These are phyloP conservation scores for Drosophila parvula DNA, from an alignment of 1,140 invertebrate genomes.

Conservation along the genomic window DNA sequence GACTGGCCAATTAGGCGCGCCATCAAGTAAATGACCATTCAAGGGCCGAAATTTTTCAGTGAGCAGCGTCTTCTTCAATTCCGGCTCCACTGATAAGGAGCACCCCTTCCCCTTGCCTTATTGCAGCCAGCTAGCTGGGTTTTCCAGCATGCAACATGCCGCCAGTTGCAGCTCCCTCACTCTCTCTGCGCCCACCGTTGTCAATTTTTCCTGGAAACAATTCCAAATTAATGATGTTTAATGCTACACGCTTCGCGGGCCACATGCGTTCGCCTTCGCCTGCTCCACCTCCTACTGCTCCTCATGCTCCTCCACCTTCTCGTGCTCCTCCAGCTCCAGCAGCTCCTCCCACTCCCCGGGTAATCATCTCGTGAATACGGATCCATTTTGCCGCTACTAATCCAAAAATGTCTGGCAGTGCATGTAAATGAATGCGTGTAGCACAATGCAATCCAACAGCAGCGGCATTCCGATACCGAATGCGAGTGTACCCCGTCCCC, in stretches of 20 bases:
- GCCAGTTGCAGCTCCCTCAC: too few species aligned
- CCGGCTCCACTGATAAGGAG: constrained; percentile 13
- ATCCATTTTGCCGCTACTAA: constrained; percentile 4
- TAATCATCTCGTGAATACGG: constrained; percentile 8
- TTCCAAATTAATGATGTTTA: constrained; percentile 67
- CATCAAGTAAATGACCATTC: constrained; percentile 71
- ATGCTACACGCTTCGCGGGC: constrained; percentile 61
- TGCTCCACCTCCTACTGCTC: not conserved
- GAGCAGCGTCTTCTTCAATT: not conserved
- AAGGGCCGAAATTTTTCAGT: constrained; percentile 50
- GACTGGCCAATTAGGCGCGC: constrained; percentile 57
- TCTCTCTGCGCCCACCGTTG: constrained; percentile 38
- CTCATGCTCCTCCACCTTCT: too few species aligned
- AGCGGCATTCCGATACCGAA: constrained; percentile 13
- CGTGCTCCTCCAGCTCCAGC: not conserved
- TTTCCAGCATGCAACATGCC: constrained; percentile 2
- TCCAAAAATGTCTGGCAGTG: constrained; percentile 19
- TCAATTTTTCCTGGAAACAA: constrained; percentile 61
- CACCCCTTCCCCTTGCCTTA: not conserved
- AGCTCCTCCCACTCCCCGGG: not conserved
- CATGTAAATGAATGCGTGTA: constrained; percentile 14
- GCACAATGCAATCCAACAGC: constrained; percentile 6
- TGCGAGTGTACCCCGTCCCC: not conserved
- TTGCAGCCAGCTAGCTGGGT: too few species aligned
- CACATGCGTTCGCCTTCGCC: constrained; percentile 40